Conservation (phyloP, 2,888 invertebrate genomes). For the Thysanoteuthis rhombus region DNA sequence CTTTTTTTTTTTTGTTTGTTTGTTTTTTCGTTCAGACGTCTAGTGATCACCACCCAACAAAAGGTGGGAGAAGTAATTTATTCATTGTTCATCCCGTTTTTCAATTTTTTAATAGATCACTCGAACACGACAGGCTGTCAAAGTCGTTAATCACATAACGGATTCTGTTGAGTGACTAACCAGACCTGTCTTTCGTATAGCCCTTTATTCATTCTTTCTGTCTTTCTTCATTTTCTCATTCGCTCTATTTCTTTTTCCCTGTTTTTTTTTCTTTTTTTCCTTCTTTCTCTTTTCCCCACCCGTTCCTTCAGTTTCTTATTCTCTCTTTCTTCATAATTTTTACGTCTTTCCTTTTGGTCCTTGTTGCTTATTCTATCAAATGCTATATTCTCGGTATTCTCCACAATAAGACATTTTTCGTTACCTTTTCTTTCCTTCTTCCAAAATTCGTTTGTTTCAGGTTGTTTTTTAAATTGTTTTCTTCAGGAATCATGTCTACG, state of each 20-base stretch:
- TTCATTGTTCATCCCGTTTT: too few relatives aligned
- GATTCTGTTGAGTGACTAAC: too few relatives aligned
- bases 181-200: too few relatives aligned
- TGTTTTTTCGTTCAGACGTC: too few relatives aligned
- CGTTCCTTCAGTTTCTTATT: background rate
- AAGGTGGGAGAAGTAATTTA: too few relatives aligned
- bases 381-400: background rate
- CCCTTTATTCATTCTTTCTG: background rate
- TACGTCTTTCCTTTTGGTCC: background rate
- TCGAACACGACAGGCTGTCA: too few relatives aligned
- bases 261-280: background rate
- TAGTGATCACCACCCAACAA: too few relatives aligned
- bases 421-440: background rate
- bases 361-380: background rate
- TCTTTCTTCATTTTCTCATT: background rate
- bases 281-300: background rate
- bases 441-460: background rate
- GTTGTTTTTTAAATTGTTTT: background rate
- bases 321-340: background rate
- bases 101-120: too few relatives aligned
- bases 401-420: background rate
- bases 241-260: background rate
- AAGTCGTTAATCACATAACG: too few relatives aligned
- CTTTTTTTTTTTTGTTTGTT: too few relatives aligned
- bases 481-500: background rate